These are phyloP conservation scores for Zaprionus vittiger DNA, from an alignment of 1,140 invertebrate genomes.

Conservation along the genomic window DNA sequence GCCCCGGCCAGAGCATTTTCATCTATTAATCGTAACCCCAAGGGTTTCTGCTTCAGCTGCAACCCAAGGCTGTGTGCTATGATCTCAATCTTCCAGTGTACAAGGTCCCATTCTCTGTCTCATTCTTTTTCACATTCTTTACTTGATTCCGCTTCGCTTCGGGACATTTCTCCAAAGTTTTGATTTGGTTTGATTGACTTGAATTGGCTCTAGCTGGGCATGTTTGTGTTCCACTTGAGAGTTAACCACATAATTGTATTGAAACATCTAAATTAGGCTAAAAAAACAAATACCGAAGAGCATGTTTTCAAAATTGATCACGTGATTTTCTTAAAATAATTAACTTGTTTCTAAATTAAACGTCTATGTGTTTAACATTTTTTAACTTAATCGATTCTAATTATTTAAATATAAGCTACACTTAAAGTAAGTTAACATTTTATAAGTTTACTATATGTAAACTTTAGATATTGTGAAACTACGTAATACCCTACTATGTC, in stretches of 20 bases:
- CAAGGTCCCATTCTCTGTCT: not conserved
- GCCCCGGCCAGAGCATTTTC: conserved; percentile 36
- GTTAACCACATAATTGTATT: conserved; percentile 61
- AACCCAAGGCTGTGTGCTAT: conserved; percentile 40
- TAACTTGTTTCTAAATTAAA: not conserved
- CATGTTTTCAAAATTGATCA: not conserved
- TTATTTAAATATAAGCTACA: too few relatives aligned
- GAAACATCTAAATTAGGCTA: not conserved
- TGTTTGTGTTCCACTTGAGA: conserved; percentile 29
- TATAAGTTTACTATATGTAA: not conserved
- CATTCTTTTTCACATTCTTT: not conserved
- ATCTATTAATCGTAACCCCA: conserved; percentile 32
- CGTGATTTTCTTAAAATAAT: not conserved
- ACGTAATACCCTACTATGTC: not conserved
- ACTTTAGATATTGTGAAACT: not conserved
- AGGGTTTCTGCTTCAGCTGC: conserved; percentile 24
- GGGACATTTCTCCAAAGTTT: conserved; percentile 2
- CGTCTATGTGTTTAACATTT: not conserved
- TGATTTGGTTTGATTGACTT: conserved; percentile 7
- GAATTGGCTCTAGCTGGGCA: conserved; percentile 34
- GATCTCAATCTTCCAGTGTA: conserved; percentile 18
- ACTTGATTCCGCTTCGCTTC: not conserved
- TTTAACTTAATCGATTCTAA: not conserved
- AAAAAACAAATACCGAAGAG: not conserved
- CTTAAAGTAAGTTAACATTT: too few relatives aligned